These are phyloP conservation scores for Dicyema japonicum DNA, from an alignment of 1,140 invertebrate species.

Conservation along the genomic window DNA sequence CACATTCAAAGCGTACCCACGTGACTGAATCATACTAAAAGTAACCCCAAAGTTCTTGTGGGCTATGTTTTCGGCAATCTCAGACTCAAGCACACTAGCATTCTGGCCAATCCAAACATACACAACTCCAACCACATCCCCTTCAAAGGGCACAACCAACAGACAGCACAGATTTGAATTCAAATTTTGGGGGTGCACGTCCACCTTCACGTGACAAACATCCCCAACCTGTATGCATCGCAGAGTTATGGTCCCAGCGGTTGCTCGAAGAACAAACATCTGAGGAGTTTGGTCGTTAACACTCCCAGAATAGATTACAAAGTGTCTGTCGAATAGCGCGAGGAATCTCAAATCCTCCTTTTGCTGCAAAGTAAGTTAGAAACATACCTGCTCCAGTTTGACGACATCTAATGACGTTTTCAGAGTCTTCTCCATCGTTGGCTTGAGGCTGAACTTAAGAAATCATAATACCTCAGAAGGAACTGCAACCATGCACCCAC, in stretches of 20 bases:
- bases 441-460: background rate
- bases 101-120: slow-evolving; percentile 86
- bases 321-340: slow-evolving; percentile 74
- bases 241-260: slow-evolving; percentile 65
- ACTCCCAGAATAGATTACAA: slow-evolving; percentile 63
- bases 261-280: slow-evolving; percentile 34
- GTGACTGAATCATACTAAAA: too few species aligned
- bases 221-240: slow-evolving; percentile 40
- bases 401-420: background rate
- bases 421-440: background rate
- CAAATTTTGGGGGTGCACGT: slow-evolving; percentile 7
- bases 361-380: too few species aligned
- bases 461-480: background rate
- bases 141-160: slow-evolving; percentile 67
- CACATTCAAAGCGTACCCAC: too few species aligned
- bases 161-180: slow-evolving; percentile 36
- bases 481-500: background rate
- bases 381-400: slow-evolving; percentile 6
- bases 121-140: slow-evolving; percentile 56
- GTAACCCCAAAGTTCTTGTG: slow-evolving; percentile 47
- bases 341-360: slow-evolving; percentile 95
- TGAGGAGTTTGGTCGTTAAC: slow-evolving; percentile 28
- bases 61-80: slow-evolving; percentile 59
- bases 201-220: slow-evolving; percentile 18
- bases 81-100: slow-evolving; percentile 47